These are phyloP conservation scores for Rostratula benghalensis DNA, from an alignment of 2,113 vertebrate genomes.

Conservation along the genomic window DNA sequence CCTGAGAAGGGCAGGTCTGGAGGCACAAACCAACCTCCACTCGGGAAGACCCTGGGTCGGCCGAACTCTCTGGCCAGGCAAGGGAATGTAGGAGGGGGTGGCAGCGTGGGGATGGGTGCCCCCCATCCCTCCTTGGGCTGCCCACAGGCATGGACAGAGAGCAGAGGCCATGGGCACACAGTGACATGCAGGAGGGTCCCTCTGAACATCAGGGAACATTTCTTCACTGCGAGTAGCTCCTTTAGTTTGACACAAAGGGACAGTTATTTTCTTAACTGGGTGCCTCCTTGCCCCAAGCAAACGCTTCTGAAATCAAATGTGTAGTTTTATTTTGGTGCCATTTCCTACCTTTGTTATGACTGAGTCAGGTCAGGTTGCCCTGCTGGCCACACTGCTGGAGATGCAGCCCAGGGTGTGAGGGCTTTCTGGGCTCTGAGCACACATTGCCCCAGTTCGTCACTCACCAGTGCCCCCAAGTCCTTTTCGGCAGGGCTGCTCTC, in stretches of 20 bases:
- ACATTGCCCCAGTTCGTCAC: not conserved
- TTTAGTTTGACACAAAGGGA: not conserved
- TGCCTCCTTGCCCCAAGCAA: not conserved
- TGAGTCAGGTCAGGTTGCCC: not conserved
- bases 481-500: not conserved
- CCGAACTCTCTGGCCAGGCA: not conserved
- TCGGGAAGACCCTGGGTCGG: too few relatives aligned
- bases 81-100: fast-evolving
- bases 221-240: not conserved
- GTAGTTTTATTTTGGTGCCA: not conserved
- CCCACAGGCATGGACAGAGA: not conserved
- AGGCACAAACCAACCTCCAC: not conserved
- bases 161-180: not conserved
- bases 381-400: not conserved
- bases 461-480: not conserved
- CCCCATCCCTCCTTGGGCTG: not conserved
- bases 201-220: not conserved
- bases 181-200: not conserved
- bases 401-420: fast-evolving
- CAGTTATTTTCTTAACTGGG: not conserved
- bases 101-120: not conserved
- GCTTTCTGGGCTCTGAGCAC: not conserved
- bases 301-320: not conserved
- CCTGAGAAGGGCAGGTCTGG: not conserved
- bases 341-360: not conserved